phyloP scores from a whole-genome alignment of 2,797 vertebrate genomes.

The Enteromius anoplus region DNA sequence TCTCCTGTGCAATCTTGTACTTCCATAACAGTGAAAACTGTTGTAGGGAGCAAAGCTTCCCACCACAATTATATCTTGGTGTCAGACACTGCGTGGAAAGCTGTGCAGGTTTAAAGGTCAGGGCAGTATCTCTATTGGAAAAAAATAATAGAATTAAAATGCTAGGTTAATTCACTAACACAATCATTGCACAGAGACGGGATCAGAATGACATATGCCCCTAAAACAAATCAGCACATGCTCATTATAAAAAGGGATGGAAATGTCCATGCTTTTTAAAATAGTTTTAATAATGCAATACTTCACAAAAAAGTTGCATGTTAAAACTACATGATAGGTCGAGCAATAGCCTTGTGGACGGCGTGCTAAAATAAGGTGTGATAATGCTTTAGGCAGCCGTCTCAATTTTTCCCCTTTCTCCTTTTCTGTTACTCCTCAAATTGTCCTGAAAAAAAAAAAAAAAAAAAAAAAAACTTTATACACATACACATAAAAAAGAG shows the following conservation, averaged over 20 bases:
- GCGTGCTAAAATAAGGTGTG: background rate
- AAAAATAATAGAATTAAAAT: conserved; percentile 18
- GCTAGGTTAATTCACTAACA: conserved; percentile 3
- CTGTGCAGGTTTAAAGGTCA: conserved; percentile 21
- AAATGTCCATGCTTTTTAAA: background rate
- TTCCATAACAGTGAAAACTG: conserved; percentile 2
- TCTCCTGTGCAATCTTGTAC: conserved; percentile 6
- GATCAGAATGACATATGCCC: background rate
- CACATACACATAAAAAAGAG: background rate
- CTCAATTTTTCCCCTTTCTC: background rate
- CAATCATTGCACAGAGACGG: background rate
- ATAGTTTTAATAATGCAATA: background rate
- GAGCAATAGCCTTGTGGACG: background rate
- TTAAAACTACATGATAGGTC: background rate
- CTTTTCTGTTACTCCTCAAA: background rate
- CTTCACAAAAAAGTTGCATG: background rate
- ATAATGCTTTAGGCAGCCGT: conserved; percentile 1
- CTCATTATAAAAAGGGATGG: background rate
- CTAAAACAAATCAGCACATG: background rate
- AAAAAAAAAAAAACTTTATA: too few relatives aligned
- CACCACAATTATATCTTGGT: conserved; percentile 14
- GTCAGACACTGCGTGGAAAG: background rate
- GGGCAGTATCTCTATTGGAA: background rate
- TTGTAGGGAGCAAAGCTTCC: background rate
- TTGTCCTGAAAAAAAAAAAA: background rate